Evolutionary conservation across 2,888 invertebrate species (phyloP).

Genomic region (Eilema caniola): DNA sequence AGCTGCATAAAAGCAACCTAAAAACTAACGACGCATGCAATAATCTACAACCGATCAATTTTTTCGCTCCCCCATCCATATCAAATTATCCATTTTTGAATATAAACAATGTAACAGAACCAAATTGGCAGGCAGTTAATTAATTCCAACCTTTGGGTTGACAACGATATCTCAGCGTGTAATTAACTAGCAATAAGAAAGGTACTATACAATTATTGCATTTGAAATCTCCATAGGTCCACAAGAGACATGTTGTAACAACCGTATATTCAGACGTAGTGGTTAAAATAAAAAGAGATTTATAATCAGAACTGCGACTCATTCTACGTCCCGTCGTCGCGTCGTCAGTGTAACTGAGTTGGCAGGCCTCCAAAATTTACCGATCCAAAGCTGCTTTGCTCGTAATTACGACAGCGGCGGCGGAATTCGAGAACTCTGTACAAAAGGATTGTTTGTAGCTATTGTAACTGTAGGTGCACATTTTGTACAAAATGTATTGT

Average conservation of each 20-base stretch:
- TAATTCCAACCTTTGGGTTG: neutral
- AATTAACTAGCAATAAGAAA: neutral
- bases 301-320: constrained; percentile 46
- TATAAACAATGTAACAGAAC: neutral
- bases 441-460: constrained; percentile 6
- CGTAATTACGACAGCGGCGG: constrained; percentile 17
- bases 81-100: neutral
- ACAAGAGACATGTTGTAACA: constrained; percentile 20
- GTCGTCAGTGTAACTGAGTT: constrained; percentile 51
- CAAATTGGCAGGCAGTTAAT: neutral
- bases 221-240: neutral
- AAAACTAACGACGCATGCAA: neutral
- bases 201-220: neutral
- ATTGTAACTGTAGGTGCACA: neutral
- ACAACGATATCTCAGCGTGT: neutral
- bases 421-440: constrained; percentile 26
- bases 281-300: constrained; percentile 31
- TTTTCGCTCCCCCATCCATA: neutral
- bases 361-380: constrained; percentile 59
- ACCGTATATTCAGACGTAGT: constrained; percentile 28
- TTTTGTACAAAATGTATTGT: neutral
- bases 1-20: neutral
- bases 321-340: constrained; percentile 37
- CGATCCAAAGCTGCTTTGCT: constrained; percentile 28
- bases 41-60: neutral